Conservation (phyloP, 2,797 vertebrate genomes). For the Lerista edwardsae region DNA sequence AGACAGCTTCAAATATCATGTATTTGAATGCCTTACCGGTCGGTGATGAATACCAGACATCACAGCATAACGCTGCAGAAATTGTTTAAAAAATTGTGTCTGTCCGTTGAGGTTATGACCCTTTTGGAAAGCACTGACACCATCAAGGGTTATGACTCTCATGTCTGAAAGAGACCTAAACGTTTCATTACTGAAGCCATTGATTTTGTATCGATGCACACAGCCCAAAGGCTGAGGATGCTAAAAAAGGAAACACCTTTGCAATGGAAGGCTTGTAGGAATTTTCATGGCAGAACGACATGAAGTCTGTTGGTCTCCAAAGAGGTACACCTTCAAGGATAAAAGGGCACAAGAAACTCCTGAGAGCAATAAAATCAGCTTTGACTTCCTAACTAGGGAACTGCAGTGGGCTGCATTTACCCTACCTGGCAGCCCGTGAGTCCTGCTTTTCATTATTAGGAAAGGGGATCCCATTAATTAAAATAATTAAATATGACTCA, state of each 20-base stretch:
- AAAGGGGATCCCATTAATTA: background rate
- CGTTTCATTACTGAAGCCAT: slow-evolving; percentile 4
- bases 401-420: background rate
- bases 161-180: background rate
- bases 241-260: background rate
- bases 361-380: background rate
- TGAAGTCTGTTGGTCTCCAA: background rate
- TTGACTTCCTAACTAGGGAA: background rate
- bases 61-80: too few species aligned
- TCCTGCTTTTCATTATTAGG: background rate
- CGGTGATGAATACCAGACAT: too few species aligned
- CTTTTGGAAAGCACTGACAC: background rate
- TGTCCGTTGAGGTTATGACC: background rate
- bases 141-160: background rate
- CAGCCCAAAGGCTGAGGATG: background rate
- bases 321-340: background rate
- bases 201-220: background rate
- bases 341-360: background rate
- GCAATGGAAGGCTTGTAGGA: background rate
- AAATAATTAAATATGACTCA: background rate
- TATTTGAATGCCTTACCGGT: too few species aligned
- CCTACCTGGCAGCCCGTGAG: background rate
- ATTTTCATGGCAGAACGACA: background rate
- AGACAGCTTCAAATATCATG: too few species aligned
- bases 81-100: too few species aligned